phyloP scores from a whole-genome alignment of 2,797 vertebrate species.

The Tenualosa ilisha region DNA sequence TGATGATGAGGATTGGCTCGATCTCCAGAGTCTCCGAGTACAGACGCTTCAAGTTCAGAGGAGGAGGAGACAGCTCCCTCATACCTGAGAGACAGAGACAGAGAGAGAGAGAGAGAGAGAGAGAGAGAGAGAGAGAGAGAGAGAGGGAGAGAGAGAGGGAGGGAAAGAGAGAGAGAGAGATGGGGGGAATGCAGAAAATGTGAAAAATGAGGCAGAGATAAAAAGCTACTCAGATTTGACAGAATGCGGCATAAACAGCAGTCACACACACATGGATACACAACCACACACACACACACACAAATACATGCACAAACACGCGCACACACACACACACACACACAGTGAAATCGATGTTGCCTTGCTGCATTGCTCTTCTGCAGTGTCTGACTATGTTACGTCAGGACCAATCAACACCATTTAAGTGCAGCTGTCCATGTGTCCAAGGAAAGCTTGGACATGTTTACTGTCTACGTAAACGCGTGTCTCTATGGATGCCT shows the following conservation, averaged over 20 bases:
- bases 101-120: neutral
- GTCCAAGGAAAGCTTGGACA: too few species aligned
- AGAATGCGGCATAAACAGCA: neutral
- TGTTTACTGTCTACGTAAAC: neutral
- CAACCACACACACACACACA: neutral
- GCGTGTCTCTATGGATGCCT: neutral
- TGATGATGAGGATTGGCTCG: constrained; percentile 93
- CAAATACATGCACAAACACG: neutral
- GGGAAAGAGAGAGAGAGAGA: neutral
- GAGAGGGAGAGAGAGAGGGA: neutral
- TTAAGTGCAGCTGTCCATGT: neutral
- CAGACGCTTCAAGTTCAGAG: constrained; percentile 88
- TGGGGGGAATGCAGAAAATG: neutral
- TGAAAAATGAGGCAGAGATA: neutral
- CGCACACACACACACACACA: constrained; percentile 6
- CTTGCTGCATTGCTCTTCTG: neutral
- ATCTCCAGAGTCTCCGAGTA: constrained; percentile 87
- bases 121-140: neutral
- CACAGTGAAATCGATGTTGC: neutral
- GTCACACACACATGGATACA: neutral
- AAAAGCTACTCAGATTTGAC: neutral
- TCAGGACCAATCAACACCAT: neutral
- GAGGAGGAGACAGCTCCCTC: constrained; percentile 89
- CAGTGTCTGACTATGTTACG: neutral
- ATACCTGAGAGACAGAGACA: constrained; percentile 73